Base-by-base conservation (phyloP, 2,888 invertebrate genomes). In the Iphiclides podalirius region DNA sequence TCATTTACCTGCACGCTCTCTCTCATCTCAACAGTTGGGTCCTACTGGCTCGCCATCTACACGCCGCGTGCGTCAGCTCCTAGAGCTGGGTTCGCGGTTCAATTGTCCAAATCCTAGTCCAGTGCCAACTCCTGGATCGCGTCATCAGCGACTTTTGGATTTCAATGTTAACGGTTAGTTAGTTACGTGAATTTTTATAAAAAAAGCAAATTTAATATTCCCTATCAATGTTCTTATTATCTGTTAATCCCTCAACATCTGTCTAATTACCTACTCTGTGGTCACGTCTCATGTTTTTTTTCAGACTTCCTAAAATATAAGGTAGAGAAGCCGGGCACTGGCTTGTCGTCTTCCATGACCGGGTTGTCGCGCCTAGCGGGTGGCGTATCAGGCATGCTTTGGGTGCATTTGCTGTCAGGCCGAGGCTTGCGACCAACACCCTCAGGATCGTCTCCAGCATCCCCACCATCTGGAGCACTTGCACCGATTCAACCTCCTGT, bases 291-390 rank as follows among this genome's bases (percentile, higher is more conserved):
- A 20, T 20, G 6, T 4, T 20, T 6, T 6, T 20, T 80, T 89
- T 1, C 88, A 93, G 95, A 96, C 90, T 97, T 96, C 84, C 92
- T 95, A 67, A 96, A 96, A 88, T 96, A 97, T 83, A 96, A 96
- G 86, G 92, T 96, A 67, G 96, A 96, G 67, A 95, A 95, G 69
- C 76, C 83, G 2, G 93, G 90, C 57, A 87, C 76, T 1, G 80
- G 90, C 14, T 84, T 91, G 36, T 91, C 91, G 44, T 89, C 89
- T 35, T 91, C 90, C 37, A 91, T 90, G 77, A 88, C 90, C 1
- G 89, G 90, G 8, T 59, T 90, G 20, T 86, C 90, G 1, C 84
- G 90, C 1, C 64, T 88, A 1, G 72, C 86, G 35, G 88, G 78
- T 53, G 88, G 91, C 0, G 92, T 96, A 9, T 96, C 95, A 43